Percentiles rank a stretch among this genome's conserved stretches.
Evolutionary conservation across 2,888 invertebrate genomes (phyloP).

Genomic region (Aspidapion aeneum): DNA sequence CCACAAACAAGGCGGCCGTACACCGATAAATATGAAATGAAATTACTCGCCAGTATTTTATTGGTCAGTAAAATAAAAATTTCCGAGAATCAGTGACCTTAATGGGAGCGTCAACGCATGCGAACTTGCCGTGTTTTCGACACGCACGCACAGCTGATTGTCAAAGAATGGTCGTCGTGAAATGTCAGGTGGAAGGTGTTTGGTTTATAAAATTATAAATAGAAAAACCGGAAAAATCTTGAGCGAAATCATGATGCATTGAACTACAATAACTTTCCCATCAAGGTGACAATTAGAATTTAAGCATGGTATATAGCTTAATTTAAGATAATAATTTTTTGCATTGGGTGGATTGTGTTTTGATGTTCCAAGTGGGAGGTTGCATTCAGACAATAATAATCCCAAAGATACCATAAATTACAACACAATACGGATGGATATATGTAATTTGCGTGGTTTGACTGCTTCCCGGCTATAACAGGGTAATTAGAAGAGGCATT

Average conservation of each 20-base stretch:
- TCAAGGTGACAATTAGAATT: background rate
- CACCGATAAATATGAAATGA: no score
- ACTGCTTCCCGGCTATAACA: background rate
- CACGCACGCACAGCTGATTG: background rate
- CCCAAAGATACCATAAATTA: background rate
- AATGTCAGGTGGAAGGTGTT: background rate
- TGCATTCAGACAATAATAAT: no score
- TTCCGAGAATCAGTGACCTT: background rate
- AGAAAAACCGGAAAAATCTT: background rate
- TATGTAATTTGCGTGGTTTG: background rate
- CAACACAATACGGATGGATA: background rate
- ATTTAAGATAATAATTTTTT: no score
- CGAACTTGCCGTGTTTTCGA: background rate
- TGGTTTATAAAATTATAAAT: background rate
- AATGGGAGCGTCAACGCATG: background rate
- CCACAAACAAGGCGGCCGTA: no score
- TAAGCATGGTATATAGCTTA: background rate
- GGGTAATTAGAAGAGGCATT: background rate
- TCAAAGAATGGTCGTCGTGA: background rate
- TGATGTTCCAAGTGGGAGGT: background rate
- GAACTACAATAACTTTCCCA: background rate
- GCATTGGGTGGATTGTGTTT: background rate
- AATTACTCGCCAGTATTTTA: no score
- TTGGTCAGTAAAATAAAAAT: no score
- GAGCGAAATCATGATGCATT: background rate